These are phyloP conservation scores for Burhinus oedicnemus DNA, from an alignment of 2,113 vertebrate species.

Conservation along the genomic window DNA sequence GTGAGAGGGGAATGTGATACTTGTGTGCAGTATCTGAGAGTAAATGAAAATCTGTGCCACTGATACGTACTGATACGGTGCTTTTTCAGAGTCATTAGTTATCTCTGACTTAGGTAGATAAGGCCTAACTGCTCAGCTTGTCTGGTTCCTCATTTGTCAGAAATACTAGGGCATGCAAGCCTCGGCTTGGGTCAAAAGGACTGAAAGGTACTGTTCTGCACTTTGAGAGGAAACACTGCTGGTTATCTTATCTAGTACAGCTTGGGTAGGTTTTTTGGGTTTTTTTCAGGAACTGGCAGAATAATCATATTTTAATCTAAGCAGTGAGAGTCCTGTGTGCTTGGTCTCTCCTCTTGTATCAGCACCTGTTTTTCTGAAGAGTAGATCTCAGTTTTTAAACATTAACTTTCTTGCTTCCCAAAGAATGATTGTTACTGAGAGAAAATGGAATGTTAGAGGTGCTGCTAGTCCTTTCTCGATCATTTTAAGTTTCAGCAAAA, in stretches of 20 bases:
- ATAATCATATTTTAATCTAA: neutral
- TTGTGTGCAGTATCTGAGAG: neutral
- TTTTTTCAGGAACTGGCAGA: neutral
- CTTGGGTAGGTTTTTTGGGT: neutral
- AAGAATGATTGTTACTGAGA: neutral
- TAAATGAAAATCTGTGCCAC: neutral
- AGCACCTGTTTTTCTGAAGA: neutral
- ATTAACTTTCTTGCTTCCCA: neutral
- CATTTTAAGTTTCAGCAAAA: neutral
- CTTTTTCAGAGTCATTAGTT: neutral
- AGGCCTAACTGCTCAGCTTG: neutral
- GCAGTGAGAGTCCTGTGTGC: fast-evolving
- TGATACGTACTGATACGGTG: neutral
- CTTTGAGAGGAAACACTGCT: neutral
- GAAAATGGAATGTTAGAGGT: neutral
- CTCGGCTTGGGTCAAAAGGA: neutral
- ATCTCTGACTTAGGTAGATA: neutral
- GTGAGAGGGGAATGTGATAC: neutral
- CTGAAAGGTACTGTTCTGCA: neutral
- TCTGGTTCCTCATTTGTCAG: neutral
- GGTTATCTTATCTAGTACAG: neutral
- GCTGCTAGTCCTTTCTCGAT: neutral
- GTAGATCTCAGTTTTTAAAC: neutral
- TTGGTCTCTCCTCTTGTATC: neutral
- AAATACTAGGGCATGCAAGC: neutral